Evolutionary conservation across 2,113 vertebrate species (phyloP).

Genomic region (Gallinago paraguaiae): DNA sequence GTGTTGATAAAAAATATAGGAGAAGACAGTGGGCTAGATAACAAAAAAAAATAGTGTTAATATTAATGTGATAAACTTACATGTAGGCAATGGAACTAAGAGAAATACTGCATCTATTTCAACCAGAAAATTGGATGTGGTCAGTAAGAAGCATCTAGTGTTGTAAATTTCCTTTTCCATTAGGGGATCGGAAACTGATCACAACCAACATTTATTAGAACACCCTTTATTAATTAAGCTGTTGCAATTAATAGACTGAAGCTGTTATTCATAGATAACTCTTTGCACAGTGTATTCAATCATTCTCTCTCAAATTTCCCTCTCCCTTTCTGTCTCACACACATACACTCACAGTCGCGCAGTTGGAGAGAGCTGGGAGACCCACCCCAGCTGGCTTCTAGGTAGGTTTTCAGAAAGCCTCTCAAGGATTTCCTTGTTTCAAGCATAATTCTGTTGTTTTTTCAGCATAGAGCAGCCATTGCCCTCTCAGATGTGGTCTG

Average conservation of each 20-base stretch:
- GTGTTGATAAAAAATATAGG: not conserved
- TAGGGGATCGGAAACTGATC: not conserved
- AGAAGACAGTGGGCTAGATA: not conserved
- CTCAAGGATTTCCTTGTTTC: not conserved
- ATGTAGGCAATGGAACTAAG: not conserved
- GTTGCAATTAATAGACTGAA: not conserved
- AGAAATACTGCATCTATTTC: not conserved
- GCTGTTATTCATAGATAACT: not conserved
- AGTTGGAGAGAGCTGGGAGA: not conserved
- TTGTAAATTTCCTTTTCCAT: not conserved
- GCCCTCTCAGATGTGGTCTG: not conserved
- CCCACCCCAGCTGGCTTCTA: not conserved
- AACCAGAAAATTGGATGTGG: not conserved
- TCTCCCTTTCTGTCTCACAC: not conserved
- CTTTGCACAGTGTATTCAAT: not conserved
- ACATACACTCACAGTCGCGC: accelerated
- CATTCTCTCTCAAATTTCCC: not conserved
- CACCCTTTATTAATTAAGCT: not conserved
- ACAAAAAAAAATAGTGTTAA: not conserved
- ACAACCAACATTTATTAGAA: not conserved
- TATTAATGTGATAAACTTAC: not conserved
- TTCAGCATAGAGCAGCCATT: not conserved
- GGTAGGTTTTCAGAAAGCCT: not conserved
- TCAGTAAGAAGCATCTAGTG: not conserved
- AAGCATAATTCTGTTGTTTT: not conserved